Percentiles rank a stretch among this genome's conserved stretches.
Evolutionary conservation across 2,888 invertebrate species (phyloP).

Genomic region (Stratiomys singularior): DNA sequence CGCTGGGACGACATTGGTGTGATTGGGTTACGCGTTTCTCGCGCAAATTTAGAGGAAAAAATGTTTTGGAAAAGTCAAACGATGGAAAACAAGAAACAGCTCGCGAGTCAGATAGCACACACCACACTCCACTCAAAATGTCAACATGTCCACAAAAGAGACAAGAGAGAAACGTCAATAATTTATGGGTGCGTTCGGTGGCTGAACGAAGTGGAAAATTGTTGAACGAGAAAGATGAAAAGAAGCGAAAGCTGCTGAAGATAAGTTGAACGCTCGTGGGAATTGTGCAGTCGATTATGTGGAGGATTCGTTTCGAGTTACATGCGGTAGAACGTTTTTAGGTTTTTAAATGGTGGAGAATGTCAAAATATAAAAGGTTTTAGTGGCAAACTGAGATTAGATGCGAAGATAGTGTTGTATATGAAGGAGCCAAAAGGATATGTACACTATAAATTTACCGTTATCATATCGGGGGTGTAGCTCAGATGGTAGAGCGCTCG

Average conservation of each 20-base stretch:
- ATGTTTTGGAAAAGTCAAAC: conserved; percentile 13
- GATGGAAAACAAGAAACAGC: conserved; percentile 32
- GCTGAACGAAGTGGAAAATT: background rate
- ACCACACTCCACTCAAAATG: conserved; percentile 29
- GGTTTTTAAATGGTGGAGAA: too few species aligned
- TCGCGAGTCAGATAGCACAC: background rate
- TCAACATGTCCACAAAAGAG: conserved; percentile 34
- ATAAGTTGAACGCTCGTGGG: too few species aligned
- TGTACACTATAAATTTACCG: too few species aligned
- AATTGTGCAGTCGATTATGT: too few species aligned
- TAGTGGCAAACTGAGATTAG: too few species aligned
- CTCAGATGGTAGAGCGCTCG: conserved; percentile 67
- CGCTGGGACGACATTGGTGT: conserved; percentile 34
- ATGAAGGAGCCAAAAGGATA: too few species aligned
- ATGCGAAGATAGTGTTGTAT: too few species aligned
- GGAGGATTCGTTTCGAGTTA: too few species aligned
- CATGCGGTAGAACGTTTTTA: too few species aligned
- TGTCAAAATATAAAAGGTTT: too few species aligned
- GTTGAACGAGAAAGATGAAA: conserved; percentile 8
- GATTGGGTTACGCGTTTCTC: background rate
- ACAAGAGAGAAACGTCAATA: conserved; percentile 44
- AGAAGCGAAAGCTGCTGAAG: too few species aligned
- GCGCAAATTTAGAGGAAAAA: conserved; percentile 1
- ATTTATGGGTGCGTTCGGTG: conserved; percentile 33
- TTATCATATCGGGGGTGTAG: conserved; percentile 62